These are phyloP conservation scores for Agrotis puta DNA, from an alignment of 2,888 invertebrate species.

Conservation along the genomic window DNA sequence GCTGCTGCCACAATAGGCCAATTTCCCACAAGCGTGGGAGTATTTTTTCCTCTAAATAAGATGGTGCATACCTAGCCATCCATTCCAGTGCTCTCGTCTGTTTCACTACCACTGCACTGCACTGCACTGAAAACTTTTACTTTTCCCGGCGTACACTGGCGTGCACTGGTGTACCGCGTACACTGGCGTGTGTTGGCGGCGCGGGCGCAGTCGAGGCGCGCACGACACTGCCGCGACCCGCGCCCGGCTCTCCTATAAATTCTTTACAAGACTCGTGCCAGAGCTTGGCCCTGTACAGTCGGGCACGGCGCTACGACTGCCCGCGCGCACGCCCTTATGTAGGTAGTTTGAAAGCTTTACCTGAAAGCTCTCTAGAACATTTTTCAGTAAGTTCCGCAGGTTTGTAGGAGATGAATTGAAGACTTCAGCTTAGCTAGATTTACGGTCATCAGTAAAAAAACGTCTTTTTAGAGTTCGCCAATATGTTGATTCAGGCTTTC, in stretches of 20 bases:
- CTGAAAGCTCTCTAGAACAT: constrained; percentile 11
- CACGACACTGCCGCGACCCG: constrained; percentile 78
- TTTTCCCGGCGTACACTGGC: constrained; percentile 71
- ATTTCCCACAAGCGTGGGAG: constrained; percentile 68
- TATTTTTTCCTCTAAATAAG: constrained; percentile 65
- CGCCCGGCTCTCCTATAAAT: constrained; percentile 87
- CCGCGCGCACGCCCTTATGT: constrained; percentile 70
- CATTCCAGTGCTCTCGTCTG: constrained; percentile 77
- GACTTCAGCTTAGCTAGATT: not conserved
- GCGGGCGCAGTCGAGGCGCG: constrained; percentile 69
- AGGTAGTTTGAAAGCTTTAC: constrained; percentile 37
- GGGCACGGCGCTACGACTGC: constrained; percentile 67
- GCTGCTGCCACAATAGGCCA: constrained; percentile 62
- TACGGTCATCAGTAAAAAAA: not conserved
- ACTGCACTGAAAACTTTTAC: constrained; percentile 81
- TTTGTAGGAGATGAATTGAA: not conserved
- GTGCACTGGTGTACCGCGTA: constrained; percentile 33
- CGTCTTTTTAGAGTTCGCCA: not conserved
- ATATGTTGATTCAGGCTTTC: not conserved
- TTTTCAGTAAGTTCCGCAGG: not conserved
- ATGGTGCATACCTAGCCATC: constrained; percentile 82
- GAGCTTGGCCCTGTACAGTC: constrained; percentile 86
- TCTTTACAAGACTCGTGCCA: constrained; percentile 89
- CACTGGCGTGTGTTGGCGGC: constrained; percentile 57
- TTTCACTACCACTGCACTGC: constrained; percentile 78